phyloP scores from a whole-genome alignment of 1,140 invertebrate species.

The Diuraphis noxia region DNA sequence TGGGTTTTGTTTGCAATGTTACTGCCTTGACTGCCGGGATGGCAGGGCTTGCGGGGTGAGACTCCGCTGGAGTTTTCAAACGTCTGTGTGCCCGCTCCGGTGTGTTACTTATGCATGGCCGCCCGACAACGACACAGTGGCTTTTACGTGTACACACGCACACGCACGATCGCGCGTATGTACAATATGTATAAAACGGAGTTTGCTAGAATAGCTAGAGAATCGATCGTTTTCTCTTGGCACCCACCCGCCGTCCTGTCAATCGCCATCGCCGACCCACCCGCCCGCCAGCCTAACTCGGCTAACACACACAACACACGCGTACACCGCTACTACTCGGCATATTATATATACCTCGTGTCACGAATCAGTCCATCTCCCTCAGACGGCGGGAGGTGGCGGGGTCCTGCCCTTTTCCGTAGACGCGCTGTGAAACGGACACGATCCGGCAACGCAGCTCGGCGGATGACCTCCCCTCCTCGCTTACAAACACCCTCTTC shows the following conservation, averaged over 20 bases:
- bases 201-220: constrained; percentile 51
- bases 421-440: constrained; percentile 18
- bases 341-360: constrained; percentile 33
- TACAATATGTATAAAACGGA: constrained; percentile 52
- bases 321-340: neutral
- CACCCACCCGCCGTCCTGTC: constrained; percentile 23
- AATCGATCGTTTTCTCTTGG: constrained; percentile 52
- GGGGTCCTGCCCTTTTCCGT: constrained; percentile 49
- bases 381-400: constrained; percentile 10
- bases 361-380: constrained; percentile 53
- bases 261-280: neutral
- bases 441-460: constrained; percentile 37
- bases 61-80: constrained; percentile 28
- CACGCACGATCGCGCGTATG: neutral
- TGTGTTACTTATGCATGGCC: constrained; percentile 52
- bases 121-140: constrained; percentile 51
- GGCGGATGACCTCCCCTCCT: constrained; percentile 45
- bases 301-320: neutral
- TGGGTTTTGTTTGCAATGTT: constrained; percentile 33
- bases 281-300: neutral
- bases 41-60: neutral
- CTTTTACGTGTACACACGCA: constrained; percentile 39
- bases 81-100: constrained; percentile 24
- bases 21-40: neutral
- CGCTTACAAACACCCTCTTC: neutral